Conservation (phyloP, 1,140 invertebrate genomes). For the Marisa cornuarietis region DNA sequence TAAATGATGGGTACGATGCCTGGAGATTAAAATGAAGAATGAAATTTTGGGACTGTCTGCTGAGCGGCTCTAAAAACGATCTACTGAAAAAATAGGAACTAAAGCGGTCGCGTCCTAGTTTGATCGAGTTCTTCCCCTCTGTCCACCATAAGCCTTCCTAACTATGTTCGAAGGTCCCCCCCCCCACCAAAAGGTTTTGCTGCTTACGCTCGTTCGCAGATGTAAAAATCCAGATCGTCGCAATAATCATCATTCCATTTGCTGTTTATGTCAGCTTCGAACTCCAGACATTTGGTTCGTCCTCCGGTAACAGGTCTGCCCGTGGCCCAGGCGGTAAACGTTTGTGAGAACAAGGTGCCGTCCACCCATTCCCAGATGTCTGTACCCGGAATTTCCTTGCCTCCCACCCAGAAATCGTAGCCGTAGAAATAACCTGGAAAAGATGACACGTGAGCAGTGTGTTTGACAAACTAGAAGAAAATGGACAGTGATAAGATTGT, state of each 20-base stretch:
- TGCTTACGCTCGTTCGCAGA: conserved; percentile 5
- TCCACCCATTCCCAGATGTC: background rate
- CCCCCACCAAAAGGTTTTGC: too few species aligned
- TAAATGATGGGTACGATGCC: too few species aligned
- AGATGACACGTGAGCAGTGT: background rate
- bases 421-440: background rate
- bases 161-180: too few species aligned
- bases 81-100: too few species aligned
- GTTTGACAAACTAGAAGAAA: background rate
- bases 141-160: too few species aligned
- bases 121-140: too few species aligned
- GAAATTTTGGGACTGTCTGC: too few species aligned
- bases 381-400: background rate
- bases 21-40: too few species aligned
- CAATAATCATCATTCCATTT: conserved; percentile 8
- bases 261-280: background rate
- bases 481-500: background rate
- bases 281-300: background rate
- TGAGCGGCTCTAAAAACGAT: too few species aligned
- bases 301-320: background rate
- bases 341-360: background rate
- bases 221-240: conserved; percentile 9
- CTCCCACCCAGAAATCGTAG: conserved; percentile 13
- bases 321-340: background rate
- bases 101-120: too few species aligned